phyloP scores from a whole-genome alignment of 2,888 invertebrate genomes.

The Tryphoninae sp. region DNA sequence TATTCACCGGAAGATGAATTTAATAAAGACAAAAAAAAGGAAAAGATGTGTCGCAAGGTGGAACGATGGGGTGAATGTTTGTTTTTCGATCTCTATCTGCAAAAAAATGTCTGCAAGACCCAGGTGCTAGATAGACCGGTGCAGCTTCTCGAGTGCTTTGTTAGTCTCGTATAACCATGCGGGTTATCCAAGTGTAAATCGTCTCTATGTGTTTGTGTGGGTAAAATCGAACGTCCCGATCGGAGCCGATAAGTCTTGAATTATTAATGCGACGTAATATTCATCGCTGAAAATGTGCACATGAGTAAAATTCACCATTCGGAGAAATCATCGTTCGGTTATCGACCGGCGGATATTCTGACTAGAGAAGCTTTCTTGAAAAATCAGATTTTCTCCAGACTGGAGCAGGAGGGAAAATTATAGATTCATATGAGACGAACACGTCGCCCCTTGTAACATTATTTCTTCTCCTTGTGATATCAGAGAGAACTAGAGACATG shows the following conservation, averaged over 20 bases:
- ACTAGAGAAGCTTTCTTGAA: not conserved
- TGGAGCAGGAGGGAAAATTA: not conserved
- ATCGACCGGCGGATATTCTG: not conserved
- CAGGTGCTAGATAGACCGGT: slow-evolving; percentile 38
- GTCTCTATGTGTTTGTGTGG: slow-evolving; percentile 28
- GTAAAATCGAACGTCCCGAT: slow-evolving; percentile 58
- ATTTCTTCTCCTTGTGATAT: slow-evolving; percentile 14
- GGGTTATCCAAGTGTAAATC: slow-evolving; percentile 67
- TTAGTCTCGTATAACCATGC: slow-evolving; percentile 56
- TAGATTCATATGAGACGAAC: slow-evolving; percentile 29
- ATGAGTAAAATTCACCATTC: not conserved
- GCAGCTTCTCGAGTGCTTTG: slow-evolving; percentile 1
- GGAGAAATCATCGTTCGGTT: not conserved
- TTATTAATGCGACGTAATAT: slow-evolving; percentile 63
- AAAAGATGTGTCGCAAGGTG: not conserved
- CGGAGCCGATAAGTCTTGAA: slow-evolving; percentile 67
- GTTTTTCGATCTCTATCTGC: not conserved
- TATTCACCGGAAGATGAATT: slow-evolving; percentile 33
- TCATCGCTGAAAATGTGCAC: too few relatives aligned
- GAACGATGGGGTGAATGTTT: not conserved
- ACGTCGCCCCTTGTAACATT: slow-evolving; percentile 21
- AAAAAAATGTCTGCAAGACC: not conserved
- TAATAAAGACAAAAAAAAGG: not conserved
- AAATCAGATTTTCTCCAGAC: not conserved
- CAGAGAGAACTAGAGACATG: not conserved